phyloP scores from a whole-genome alignment of 2,113 vertebrate species.

The Esox niger region DNA sequence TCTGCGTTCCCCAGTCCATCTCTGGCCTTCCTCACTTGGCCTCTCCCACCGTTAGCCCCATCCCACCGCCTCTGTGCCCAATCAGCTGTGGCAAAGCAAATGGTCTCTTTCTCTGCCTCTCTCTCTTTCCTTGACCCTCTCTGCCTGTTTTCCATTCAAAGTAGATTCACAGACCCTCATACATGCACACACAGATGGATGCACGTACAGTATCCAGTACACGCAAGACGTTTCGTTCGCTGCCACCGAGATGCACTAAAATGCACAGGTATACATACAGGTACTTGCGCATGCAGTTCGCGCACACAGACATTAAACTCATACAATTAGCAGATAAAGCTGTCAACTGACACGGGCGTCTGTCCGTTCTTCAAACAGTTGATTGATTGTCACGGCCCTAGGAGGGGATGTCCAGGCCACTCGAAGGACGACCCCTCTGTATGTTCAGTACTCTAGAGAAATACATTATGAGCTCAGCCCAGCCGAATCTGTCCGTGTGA shows the following conservation, averaged over 20 bases:
- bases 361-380: too few species aligned
- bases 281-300: background rate
- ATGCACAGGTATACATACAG: background rate
- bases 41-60: constrained; percentile 37
- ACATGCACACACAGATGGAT: constrained; percentile 2
- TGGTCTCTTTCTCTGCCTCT: constrained; percentile 59
- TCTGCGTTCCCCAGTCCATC: constrained; percentile 45
- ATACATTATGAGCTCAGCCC: too few species aligned
- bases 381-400: too few species aligned
- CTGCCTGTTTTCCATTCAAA: constrained; percentile 38
- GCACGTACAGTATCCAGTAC: background rate
- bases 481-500: background rate
- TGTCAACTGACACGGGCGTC: too few species aligned
- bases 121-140: constrained; percentile 36
- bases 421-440: too few species aligned
- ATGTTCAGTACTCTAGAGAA: too few species aligned
- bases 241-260: background rate
- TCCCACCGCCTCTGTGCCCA: constrained; percentile 61
- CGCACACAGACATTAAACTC: background rate
- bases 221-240: too few species aligned
- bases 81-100: constrained; percentile 67
- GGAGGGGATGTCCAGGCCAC: too few species aligned
- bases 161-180: background rate
- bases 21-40: constrained; percentile 23
- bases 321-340: background rate